Evolutionary conservation across 1,140 invertebrate genomes (phyloP).

Genomic region (Lasaia peninsularis): DNA sequence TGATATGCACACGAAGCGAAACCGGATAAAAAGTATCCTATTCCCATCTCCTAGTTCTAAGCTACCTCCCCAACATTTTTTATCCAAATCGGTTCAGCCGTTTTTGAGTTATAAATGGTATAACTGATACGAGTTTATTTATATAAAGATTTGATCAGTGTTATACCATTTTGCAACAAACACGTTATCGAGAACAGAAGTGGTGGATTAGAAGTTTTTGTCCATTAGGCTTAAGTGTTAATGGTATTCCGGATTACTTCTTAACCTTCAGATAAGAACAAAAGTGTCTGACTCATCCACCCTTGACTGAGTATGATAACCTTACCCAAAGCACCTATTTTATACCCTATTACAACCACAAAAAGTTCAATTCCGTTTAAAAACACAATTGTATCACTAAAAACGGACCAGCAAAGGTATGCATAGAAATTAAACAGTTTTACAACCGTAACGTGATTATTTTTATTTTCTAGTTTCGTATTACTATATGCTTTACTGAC

Average conservation of each 20-base stretch:
- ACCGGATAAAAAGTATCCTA: too few relatives aligned
- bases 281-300: constrained; percentile 50
- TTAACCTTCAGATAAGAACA: constrained; percentile 48
- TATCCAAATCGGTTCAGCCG: too few relatives aligned
- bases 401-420: constrained; percentile 6
- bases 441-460: not conserved
- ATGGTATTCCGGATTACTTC: constrained; percentile 66
- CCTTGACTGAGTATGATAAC: constrained; percentile 34
- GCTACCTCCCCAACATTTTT: too few relatives aligned
- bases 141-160: too few relatives aligned
- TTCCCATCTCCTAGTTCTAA: too few relatives aligned
- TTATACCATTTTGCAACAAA: constrained; percentile 32
- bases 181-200: constrained; percentile 39
- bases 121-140: too few relatives aligned
- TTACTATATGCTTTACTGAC: not conserved
- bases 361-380: constrained; percentile 29
- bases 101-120: too few relatives aligned
- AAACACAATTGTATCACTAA: not conserved
- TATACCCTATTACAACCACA: constrained; percentile 18
- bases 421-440: constrained; percentile 15
- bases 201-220: constrained; percentile 66
- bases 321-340: constrained; percentile 10
- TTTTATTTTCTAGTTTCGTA: constrained; percentile 1
- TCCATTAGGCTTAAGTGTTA: constrained; percentile 73
- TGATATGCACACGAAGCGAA: too few relatives aligned